phyloP scores from a whole-genome alignment of 2,113 vertebrate genomes.

The Lagopus muta region DNA sequence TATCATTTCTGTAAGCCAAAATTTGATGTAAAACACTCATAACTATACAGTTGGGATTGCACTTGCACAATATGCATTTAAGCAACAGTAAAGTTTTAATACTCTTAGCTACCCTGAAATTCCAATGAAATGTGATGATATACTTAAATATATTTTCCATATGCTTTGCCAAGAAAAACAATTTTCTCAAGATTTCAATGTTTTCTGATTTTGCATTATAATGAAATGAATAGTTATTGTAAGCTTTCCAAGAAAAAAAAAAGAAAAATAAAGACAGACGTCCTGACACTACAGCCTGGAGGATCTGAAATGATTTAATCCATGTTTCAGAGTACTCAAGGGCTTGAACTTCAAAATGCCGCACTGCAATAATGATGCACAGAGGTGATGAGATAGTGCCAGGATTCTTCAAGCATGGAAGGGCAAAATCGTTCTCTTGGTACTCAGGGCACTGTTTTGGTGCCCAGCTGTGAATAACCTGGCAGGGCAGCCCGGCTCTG shows the following conservation, averaged over 20 bases:
- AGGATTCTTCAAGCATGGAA: not conserved
- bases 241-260: not conserved
- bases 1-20: not conserved
- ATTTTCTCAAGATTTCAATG: not conserved
- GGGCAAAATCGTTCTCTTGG: not conserved
- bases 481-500: not conserved
- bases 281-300: not conserved
- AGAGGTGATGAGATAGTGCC: not conserved
- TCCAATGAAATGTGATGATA: not conserved
- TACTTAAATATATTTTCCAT: not conserved
- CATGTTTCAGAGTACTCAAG: not conserved
- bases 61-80: not conserved
- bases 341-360: not conserved
- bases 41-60: not conserved
- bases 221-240: not conserved
- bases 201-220: not conserved
- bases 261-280: not conserved
- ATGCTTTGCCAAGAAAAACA: not conserved
- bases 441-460: not conserved
- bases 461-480: not conserved
- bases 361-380: not conserved
- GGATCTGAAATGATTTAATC: not conserved
- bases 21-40: not conserved
- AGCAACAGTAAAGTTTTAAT: not conserved
- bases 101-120: not conserved